A percentile compares a stretch with the other conserved stretches of the same genome.
These are phyloP conservation scores for Luehdorfia chinensis DNA, from an alignment of 1,140 invertebrate genomes.

Conservation along the genomic window DNA sequence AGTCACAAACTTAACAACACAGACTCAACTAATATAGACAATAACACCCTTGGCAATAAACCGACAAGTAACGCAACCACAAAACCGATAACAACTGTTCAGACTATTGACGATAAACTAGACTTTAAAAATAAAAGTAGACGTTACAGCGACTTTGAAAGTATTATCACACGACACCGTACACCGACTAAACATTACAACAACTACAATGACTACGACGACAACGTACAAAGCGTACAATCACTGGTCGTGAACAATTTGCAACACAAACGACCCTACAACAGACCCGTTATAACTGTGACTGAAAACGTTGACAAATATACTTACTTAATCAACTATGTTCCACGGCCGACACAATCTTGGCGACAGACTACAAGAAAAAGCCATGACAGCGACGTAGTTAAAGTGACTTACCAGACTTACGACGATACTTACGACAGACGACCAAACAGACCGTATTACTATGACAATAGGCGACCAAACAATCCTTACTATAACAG, in stretches of 20 bases:
- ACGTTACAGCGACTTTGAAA: constrained; percentile 49
- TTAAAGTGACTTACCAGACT: constrained; percentile 68
- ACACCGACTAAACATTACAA: constrained; percentile 34
- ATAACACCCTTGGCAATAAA: constrained; percentile 24
- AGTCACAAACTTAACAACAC: constrained; percentile 35
- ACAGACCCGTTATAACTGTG: constrained; percentile 63
- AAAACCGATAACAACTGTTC: constrained; percentile 39
- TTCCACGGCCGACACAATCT: constrained; percentile 61
- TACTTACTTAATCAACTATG: constrained; percentile 69
- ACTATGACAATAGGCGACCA: constrained; percentile 48
- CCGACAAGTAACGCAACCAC: constrained; percentile 33
- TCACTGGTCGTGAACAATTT: constrained; percentile 61
- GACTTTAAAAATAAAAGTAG: constrained; percentile 74
- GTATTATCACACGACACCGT: constrained; percentile 37
- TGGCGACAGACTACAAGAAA: constrained; percentile 58
- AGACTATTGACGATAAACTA: constrained; percentile 74
- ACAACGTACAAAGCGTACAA: constrained; percentile 61
- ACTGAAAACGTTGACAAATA: constrained; percentile 70
- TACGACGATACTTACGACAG: constrained; percentile 65
- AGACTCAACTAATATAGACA: constrained; percentile 23
- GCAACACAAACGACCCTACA: constrained; percentile 57
- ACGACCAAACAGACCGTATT: constrained; percentile 57
- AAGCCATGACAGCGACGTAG: constrained; percentile 55
- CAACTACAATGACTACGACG: constrained; percentile 55
- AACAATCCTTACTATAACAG: constrained; percentile 64